Evolutionary conservation across 2,113 vertebrate species (phyloP).

Genomic region (Gasterosteus nipponicus): DNA sequence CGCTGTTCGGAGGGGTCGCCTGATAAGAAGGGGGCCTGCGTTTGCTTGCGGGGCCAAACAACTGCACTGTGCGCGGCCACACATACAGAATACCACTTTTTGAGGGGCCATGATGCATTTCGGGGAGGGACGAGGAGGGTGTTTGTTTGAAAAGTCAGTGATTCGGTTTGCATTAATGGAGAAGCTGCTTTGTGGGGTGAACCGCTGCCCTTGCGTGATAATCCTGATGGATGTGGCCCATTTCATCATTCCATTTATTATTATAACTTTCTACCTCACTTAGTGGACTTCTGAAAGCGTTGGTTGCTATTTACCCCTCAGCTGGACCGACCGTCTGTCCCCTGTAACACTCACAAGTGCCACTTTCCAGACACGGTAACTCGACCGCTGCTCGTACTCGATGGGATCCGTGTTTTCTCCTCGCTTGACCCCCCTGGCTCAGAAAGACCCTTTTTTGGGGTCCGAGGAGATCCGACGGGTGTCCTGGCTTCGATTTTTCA

Average conservation of each 20-base stretch:
- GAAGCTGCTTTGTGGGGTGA: background rate
- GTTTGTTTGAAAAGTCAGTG: conserved; percentile 3
- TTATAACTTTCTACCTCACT: conserved; percentile 8
- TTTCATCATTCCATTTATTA: background rate
- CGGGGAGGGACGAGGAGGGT: no score
- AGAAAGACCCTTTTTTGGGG: conserved; percentile 48
- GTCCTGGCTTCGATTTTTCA: conserved; percentile 60
- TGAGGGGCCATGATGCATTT: background rate
- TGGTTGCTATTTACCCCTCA: background rate
- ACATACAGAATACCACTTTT: background rate
- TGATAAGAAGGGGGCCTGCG: conserved; percentile 42
- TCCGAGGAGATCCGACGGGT: conserved; percentile 32
- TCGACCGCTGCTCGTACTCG: conserved; percentile 46
- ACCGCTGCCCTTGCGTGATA: background rate
- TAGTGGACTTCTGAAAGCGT: background rate
- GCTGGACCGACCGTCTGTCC: no score
- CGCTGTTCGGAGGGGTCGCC: conserved; percentile 11
- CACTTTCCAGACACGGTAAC: conserved; percentile 47
- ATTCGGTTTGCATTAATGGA: conserved; percentile 6
- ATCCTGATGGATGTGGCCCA: conserved; percentile 23
- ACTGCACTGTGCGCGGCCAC: background rate
- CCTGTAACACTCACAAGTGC: conserved; percentile 42
- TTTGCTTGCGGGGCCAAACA: background rate
- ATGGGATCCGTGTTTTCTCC: conserved; percentile 39
- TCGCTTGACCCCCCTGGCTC: conserved; percentile 40